phyloP scores from a whole-genome alignment of 2,797 vertebrate genomes.

The Agapornis canus region DNA sequence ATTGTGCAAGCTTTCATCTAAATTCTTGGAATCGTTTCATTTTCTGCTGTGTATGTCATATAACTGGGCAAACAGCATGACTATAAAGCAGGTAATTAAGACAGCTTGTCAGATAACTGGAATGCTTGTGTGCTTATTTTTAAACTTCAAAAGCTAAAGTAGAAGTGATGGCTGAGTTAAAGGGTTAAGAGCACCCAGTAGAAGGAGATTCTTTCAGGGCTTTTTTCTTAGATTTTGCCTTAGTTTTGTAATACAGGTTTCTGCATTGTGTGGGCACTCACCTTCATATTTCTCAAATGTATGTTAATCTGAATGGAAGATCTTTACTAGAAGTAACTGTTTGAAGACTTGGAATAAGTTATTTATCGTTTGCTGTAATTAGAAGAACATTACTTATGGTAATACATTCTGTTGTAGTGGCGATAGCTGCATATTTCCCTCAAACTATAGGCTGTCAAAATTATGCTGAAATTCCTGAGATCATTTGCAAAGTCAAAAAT shows the following conservation, averaged over 20 bases:
- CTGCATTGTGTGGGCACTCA: accelerated
- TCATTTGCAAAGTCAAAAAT: background rate
- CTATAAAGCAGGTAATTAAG: background rate
- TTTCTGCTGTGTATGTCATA: background rate
- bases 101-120: background rate
- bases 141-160: background rate
- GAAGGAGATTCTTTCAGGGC: background rate
- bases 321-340: background rate
- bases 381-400: background rate
- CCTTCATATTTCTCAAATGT: background rate
- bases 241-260: background rate
- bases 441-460: background rate
- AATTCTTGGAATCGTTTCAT: background rate
- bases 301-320: background rate
- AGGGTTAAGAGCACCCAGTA: background rate
- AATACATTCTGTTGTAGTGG: background rate
- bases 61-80: background rate
- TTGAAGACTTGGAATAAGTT: background rate
- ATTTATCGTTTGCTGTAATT: background rate
- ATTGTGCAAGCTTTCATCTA: background rate
- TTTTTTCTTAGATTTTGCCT: background rate
- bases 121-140: background rate
- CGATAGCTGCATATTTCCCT: background rate
- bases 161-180: background rate
- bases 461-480: background rate